Evolutionary conservation across 2,888 invertebrate genomes (phyloP), one percentile per base, ranked within the genome.

Genomic region (Phortica magna): DNA sequence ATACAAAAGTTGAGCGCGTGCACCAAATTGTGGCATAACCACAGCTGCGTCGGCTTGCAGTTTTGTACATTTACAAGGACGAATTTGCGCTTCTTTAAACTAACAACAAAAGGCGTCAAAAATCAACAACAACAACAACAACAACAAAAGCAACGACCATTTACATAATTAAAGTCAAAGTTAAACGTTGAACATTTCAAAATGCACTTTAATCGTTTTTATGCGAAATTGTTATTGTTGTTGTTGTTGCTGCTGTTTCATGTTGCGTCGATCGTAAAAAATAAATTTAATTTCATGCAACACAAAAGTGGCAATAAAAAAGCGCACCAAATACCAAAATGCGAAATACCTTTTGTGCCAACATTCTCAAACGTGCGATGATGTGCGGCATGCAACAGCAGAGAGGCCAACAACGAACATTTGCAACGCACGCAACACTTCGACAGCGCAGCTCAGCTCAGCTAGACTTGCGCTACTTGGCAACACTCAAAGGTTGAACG

Each of bases 241-340:
- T 59, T 19, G 59, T 7, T 59, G 19, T 59, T 59, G 59, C 7
- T 59, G 12, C 12, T 59, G n/a, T 14, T 17, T 59, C 4, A 59
- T 43, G n/a, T n/a, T 78, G 81, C 77, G 78, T 80, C 79, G 83
- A 79, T 88, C 85, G 88, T 85, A 85, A 85, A 31, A 48, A 86
- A 83, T 19, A 72, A 79, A 79, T 87, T 87, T 84, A 81, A 88
- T 88, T 86, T 87, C 85, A 83, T 85, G 85, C 85, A 86, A 80
- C 85, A 82, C 57, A 79, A 82, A 85, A 87, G 85, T 88, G 87
- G 87, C 83, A 86, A 88, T 86, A 86, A 86, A 88, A 84, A 82
- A 70, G 78, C 48, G 78, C 79, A 61, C 55, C 80, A 70, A 75
- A 85, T 88, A 78, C 85, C 85, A 76, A 77, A 83, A 80, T 80